Percentiles rank a stretch among this genome's conserved stretches.
These are phyloP conservation scores for Sylvia borin DNA, from an alignment of 2,797 vertebrate species.

Conservation along the genomic window DNA sequence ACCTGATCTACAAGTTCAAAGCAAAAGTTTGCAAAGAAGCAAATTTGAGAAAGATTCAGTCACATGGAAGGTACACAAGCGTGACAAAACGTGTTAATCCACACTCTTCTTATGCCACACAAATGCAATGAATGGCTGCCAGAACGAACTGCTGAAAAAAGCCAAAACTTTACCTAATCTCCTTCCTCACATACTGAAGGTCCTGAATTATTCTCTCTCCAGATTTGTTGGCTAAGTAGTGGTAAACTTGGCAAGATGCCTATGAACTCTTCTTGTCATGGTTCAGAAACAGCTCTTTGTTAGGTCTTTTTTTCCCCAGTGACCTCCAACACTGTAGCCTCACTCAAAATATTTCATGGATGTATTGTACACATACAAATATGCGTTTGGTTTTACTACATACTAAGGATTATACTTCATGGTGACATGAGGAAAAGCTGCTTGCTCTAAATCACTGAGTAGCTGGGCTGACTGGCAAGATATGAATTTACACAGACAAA, in stretches of 20 bases:
- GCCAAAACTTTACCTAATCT: neutral
- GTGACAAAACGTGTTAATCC: neutral
- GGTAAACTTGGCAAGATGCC: neutral
- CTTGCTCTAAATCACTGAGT: neutral
- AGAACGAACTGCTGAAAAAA: neutral
- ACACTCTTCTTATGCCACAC: neutral
- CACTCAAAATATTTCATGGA: neutral
- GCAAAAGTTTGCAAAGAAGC: neutral
- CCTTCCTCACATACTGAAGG: neutral
- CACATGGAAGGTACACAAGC: neutral
- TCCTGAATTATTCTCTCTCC: neutral
- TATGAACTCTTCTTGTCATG: neutral
- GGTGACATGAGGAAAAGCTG: neutral
- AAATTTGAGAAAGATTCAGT: neutral
- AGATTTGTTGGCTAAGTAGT: neutral
- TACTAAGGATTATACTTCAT: neutral
- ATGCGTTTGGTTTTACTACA: neutral
- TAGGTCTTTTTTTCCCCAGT: neutral
- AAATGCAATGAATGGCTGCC: accelerated
- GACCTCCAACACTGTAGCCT: neutral
- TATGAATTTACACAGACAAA: neutral
- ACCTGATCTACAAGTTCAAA: neutral
- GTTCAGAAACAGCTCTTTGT: neutral
- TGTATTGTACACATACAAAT: neutral
- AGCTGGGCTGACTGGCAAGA: neutral